phyloP scores from a whole-genome alignment of 2,113 vertebrate genomes.

The Leucosticte australis region DNA sequence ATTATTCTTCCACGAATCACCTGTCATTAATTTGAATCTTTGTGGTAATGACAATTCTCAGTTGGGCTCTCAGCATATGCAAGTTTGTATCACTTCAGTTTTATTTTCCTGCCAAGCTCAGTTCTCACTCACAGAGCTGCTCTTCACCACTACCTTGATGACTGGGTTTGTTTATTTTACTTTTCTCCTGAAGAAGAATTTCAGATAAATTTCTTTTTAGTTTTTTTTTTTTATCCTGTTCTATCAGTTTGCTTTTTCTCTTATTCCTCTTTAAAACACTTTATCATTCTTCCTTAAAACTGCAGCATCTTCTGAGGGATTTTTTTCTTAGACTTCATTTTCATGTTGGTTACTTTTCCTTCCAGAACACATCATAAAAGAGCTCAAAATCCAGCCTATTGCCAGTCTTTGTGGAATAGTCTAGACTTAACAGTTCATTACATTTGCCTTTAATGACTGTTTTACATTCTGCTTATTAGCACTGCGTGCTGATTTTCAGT shows the following conservation, averaged over 20 bases:
- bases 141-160: background rate
- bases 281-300: background rate
- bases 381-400: background rate
- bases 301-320: background rate
- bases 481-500: background rate
- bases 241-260: background rate
- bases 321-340: background rate
- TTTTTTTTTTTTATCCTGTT: background rate
- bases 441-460: background rate
- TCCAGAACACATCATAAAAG: background rate
- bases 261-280: background rate
- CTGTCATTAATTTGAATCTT: constrained; percentile 26
- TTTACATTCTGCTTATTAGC: background rate
- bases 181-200: background rate
- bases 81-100: background rate
- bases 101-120: background rate
- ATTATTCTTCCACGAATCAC: background rate
- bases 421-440: background rate
- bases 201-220: background rate
- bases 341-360: background rate
- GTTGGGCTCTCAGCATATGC: background rate
- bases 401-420: background rate
- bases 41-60: background rate
- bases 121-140: background rate
- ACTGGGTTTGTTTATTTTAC: background rate